A percentile compares a stretch with the other conserved stretches of the same genome.
Evolutionary conservation across 2,113 vertebrate species (phyloP).

Genomic region (Sceloporus tristichus): DNA sequence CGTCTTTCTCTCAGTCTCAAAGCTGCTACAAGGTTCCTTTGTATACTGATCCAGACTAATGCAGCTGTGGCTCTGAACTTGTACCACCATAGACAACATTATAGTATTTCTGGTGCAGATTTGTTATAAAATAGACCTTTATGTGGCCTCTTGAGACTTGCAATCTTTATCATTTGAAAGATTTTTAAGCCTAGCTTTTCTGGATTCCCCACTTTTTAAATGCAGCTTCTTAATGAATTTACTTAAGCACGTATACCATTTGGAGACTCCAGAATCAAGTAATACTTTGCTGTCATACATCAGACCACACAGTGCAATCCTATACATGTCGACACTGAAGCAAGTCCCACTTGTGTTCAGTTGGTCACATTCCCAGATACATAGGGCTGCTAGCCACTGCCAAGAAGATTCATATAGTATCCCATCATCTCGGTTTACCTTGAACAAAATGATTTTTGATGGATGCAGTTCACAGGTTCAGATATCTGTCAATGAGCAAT

Average conservation of each 20-base stretch:
- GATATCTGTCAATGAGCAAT: background rate
- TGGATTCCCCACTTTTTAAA: background rate
- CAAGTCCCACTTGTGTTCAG: background rate
- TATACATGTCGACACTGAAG: background rate
- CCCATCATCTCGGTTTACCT: too few species aligned
- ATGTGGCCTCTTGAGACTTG: background rate
- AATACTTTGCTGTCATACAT: background rate
- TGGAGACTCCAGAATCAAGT: background rate
- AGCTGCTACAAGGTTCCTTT: too few species aligned
- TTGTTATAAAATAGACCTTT: background rate
- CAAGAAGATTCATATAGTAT: background rate
- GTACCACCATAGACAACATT: background rate
- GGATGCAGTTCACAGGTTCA: constrained; percentile 14
- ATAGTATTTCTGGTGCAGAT: background rate
- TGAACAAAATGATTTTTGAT: background rate
- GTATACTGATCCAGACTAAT: too few species aligned
- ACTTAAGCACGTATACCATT: background rate
- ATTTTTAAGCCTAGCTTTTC: background rate
- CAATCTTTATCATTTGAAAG: background rate
- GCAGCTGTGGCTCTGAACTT: too few species aligned
- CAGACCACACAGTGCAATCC: background rate
- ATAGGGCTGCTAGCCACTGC: background rate
- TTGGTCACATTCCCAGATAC: background rate
- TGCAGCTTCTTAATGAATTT: background rate
- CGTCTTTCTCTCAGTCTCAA: too few species aligned